Conservation (phyloP, 2,797 vertebrate species). For the Pempheris klunzingeri region DNA sequence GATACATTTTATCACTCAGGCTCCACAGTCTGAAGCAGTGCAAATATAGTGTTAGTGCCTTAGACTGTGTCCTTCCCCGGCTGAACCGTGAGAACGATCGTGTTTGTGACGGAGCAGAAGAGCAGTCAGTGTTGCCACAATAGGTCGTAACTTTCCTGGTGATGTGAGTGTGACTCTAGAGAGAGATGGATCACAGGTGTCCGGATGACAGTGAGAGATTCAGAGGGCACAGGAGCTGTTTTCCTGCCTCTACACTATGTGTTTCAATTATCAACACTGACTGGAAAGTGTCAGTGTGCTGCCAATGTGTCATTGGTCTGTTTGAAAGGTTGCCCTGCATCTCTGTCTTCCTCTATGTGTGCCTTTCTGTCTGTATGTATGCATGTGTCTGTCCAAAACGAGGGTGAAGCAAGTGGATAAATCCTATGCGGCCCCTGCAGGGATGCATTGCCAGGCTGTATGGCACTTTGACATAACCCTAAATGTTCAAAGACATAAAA, state of each 20-base stretch:
- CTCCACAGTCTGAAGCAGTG: constrained; percentile 21
- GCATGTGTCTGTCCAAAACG: neutral
- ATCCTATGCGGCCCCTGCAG: neutral
- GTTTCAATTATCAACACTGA: constrained; percentile 72
- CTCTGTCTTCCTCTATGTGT: constrained; percentile 6
- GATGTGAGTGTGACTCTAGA: constrained; percentile 30
- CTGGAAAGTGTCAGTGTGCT: constrained; percentile 48
- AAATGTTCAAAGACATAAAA: constrained; percentile 3
- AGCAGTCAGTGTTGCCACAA: constrained; percentile 25
- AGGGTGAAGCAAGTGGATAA: neutral
- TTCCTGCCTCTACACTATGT: constrained; percentile 40
- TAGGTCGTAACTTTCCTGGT: constrained; percentile 28
- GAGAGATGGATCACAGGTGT: constrained; percentile 67
- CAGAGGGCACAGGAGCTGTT: constrained; percentile 27
- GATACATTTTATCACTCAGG: constrained; percentile 32
- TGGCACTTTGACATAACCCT: neutral
- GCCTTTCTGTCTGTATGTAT: constrained; percentile 2
- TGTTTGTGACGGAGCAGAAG: constrained; percentile 35
- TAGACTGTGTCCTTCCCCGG: constrained; percentile 11
- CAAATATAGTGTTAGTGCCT: constrained; percentile 31
- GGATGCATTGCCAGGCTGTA: constrained; percentile 5
- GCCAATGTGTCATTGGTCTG: constrained; percentile 48
- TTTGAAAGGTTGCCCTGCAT: constrained; percentile 42
- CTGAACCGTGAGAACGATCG: constrained; percentile 27
- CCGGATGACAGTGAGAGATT: constrained; percentile 48